A percentile compares a stretch with the other conserved stretches of the same genome.
Evolutionary conservation across 2,888 invertebrate species (phyloP).

Genomic region (Cephus pygmeus): DNA sequence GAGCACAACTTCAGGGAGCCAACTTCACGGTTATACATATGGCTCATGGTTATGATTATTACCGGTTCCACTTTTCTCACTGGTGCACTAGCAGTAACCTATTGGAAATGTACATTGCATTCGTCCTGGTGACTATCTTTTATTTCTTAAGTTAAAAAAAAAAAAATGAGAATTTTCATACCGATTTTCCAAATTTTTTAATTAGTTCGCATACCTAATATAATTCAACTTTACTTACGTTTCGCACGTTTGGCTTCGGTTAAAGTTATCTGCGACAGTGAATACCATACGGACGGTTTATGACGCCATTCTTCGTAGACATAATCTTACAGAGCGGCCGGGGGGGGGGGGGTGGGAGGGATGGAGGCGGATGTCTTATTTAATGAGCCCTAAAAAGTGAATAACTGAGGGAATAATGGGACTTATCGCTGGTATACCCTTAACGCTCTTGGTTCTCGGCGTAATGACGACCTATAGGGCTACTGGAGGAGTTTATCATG

Average conservation of each 20-base stretch:
- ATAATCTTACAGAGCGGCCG: background rate
- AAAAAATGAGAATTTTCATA: background rate
- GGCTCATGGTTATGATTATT: conserved; percentile 7
- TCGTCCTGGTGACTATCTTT: background rate
- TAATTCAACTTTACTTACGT: background rate
- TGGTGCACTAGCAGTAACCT: background rate
- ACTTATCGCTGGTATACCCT: conserved; percentile 3
- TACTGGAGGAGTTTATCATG: background rate
- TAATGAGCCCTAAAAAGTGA: conserved; percentile 5
- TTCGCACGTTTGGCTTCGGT: background rate
- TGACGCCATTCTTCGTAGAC: background rate
- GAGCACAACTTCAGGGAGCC: conserved; percentile 6
- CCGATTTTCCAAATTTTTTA: background rate
- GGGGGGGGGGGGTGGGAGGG: background rate
- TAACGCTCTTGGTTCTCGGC: background rate
- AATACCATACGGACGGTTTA: background rate
- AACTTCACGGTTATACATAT: background rate
- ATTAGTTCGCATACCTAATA: background rate
- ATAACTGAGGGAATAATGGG: conserved; percentile 1
- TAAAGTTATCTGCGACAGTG: background rate
- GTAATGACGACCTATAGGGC: background rate
- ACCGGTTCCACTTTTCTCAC: background rate
- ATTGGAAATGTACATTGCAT: background rate
- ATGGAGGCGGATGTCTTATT: background rate
- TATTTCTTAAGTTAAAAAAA: background rate